Evolutionary conservation across 2,888 invertebrate genomes (phyloP).

Genomic region (Eristalinus aeneus): DNA sequence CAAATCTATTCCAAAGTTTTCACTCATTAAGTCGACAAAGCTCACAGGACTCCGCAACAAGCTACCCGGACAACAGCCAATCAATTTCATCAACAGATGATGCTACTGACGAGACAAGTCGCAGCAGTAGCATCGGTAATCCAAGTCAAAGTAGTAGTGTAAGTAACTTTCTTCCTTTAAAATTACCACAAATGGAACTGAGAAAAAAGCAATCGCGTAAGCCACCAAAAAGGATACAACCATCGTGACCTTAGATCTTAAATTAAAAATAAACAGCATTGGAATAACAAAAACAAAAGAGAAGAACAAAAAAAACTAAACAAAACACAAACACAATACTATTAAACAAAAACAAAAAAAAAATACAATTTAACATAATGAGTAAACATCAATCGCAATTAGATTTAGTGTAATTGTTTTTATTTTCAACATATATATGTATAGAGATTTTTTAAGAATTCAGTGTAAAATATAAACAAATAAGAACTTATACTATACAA

Average conservation of each 20-base stretch:
- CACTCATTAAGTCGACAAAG: constrained; percentile 63
- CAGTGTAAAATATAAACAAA: constrained; percentile 16
- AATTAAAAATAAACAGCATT: constrained; percentile 42
- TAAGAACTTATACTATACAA: constrained; percentile 42
- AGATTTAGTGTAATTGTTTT: constrained; percentile 50
- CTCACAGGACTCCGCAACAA: constrained; percentile 49
- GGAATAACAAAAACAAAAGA: constrained; percentile 3
- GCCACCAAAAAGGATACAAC: constrained; percentile 75
- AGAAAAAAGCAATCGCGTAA: constrained; percentile 79
- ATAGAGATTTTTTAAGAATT: not conserved
- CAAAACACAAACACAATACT: constrained; percentile 1
- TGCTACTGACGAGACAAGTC: constrained; percentile 29
- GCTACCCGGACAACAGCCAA: constrained; percentile 23
- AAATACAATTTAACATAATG: not conserved
- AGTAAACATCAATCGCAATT: constrained; percentile 39
- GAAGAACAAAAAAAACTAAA: constrained; percentile 9
- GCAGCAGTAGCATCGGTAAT: constrained; percentile 10
- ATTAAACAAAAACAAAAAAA: not conserved
- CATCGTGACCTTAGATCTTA: constrained; percentile 73
- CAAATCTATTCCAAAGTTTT: constrained; percentile 75
- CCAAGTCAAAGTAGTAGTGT: constrained; percentile 59
- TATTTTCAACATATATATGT: not conserved
- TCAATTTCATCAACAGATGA: constrained; percentile 37
- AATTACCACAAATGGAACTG: constrained; percentile 76
- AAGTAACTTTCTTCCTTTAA: constrained; percentile 55